Evolutionary conservation across 2,888 invertebrate genomes (phyloP), one percentile per base, ranked within the genome.

Genomic region (Lacanobia wlatinum): DNA sequence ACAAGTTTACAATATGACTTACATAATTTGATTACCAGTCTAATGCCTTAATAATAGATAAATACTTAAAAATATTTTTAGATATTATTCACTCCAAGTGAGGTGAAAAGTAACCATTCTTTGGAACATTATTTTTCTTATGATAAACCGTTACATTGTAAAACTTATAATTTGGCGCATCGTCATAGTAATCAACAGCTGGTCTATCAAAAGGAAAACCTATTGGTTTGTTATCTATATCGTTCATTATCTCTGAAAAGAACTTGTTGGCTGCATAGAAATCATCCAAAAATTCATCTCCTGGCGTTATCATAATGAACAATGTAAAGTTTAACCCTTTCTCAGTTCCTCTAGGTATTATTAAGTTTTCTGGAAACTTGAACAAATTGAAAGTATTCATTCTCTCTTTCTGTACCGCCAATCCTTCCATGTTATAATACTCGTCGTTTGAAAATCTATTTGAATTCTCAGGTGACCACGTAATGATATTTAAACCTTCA

Each of bases 131-230:
- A 62, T 85, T 87, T 73, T 87, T 89, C 65, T 91, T 90, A 75
- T 96, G 96, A 82, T 88, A 93, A 50, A 96, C 83, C 16, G 91
- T 81, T 5, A 96, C 81, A 76, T 95, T 93, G 77, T 89, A 93
- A 87, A 96, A 96, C 73, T 88, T 92, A 72, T 93, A 96, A 87
- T 95, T 96, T 63, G 82, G 84, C 18, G 88, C 89, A 52, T 76
- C 74, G 14, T 86, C 77, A 50, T 90, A 90, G 53, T 86, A 87
- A 21, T 89, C 84, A 52, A 73, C 69, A 23, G 90, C 88, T 85
- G 87, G 87, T 78, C 93, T 92, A 71, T 96, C 92, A 59, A 96
- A 95, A n/a, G 96, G 96, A 87, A 95, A 96, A 5, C 96, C 96
- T 62, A 95, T 78, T 12, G 95, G 94, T 74, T 91, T 93, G 16